A percentile compares a stretch with the other conserved stretches of the same genome.
These are phyloP conservation scores for Tanypteryx hageni DNA, from an alignment of 2,888 invertebrate species.

Conservation along the genomic window DNA sequence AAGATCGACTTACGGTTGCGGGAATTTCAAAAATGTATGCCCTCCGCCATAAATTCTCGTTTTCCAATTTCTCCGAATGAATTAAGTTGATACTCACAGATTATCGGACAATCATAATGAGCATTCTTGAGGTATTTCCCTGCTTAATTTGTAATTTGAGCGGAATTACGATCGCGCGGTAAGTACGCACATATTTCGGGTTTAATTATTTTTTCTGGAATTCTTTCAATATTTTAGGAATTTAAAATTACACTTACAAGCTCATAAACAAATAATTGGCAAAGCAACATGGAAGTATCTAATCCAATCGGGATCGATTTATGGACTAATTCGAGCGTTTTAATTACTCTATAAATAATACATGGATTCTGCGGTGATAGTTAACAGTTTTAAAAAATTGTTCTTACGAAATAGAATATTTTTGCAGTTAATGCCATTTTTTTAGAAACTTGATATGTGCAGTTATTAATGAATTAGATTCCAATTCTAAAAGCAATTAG, in stretches of 20 bases:
- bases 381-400: too few species aligned
- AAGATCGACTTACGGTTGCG: not conserved
- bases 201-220: not conserved
- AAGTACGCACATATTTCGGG: not conserved
- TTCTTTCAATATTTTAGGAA: not conserved
- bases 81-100: not conserved
- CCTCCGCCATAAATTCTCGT: slow-evolving; percentile 15
- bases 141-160: not conserved
- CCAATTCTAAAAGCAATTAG: too few species aligned
- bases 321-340: too few species aligned
- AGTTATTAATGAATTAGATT: too few species aligned
- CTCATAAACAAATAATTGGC: not conserved
- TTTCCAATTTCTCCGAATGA: not conserved
- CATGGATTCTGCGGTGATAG: too few species aligned
- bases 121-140: not conserved
- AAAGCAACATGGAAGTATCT: too few species aligned
- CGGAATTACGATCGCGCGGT: not conserved
- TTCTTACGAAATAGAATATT: too few species aligned
- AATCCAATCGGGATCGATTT: too few species aligned
- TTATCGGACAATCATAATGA: not conserved
- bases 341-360: too few species aligned
- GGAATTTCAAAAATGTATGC: slow-evolving; percentile 52
- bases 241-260: not conserved
- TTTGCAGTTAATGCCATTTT: too few species aligned
- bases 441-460: too few species aligned